A percentile compares a stretch with the other conserved stretches of the same genome.
Evolutionary conservation across 2,888 invertebrate species (phyloP).

Genomic region (Dryomyza anilis): DNA sequence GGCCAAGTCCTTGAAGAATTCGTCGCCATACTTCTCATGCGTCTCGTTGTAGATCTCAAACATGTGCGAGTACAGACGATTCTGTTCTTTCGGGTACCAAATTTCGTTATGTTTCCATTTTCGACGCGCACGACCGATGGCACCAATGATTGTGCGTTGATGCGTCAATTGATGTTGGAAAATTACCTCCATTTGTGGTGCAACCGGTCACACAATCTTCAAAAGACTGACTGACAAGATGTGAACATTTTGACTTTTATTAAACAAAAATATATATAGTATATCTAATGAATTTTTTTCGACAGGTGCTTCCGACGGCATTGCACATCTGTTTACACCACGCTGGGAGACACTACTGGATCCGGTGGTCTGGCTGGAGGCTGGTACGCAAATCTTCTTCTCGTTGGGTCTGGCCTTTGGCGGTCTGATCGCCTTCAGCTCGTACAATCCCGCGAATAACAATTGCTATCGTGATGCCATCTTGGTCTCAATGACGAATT

Average conservation of each 20-base stretch:
- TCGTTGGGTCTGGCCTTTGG: slow-evolving; percentile 95
- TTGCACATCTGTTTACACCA: slow-evolving; percentile 88
- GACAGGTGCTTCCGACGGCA: slow-evolving; percentile 69
- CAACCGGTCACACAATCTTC: not conserved
- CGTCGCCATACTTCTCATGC: slow-evolving; percentile 24
- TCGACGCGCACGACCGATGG: slow-evolving; percentile 30
- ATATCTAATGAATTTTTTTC: slow-evolving; percentile 6
- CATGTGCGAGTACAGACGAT: slow-evolving; percentile 28
- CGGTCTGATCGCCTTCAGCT: slow-evolving; percentile 89
- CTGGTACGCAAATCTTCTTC: slow-evolving; percentile 97
- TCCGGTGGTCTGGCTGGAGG: slow-evolving; percentile 96
- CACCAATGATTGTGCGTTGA: slow-evolving; percentile 30
- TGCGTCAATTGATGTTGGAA: slow-evolving; percentile 33
- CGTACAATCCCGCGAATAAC: slow-evolving; percentile 96
- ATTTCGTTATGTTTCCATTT: slow-evolving; percentile 31
- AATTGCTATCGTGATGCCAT: slow-evolving; percentile 94
- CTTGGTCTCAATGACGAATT: slow-evolving; percentile 90
- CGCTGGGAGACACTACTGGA: slow-evolving; percentile 90
- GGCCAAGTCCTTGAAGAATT: slow-evolving; percentile 25
- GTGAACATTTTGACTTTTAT: slow-evolving; percentile 1
- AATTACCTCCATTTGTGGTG: slow-evolving; percentile 28
- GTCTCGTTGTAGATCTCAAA: slow-evolving; percentile 33
- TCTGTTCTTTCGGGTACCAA: slow-evolving; percentile 34
- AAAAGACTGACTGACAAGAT: not conserved
- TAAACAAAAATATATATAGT: slow-evolving; percentile 14